These are phyloP conservation scores for Clupea harengus DNA, from an alignment of 2,113 vertebrate genomes.

Conservation along the genomic window DNA sequence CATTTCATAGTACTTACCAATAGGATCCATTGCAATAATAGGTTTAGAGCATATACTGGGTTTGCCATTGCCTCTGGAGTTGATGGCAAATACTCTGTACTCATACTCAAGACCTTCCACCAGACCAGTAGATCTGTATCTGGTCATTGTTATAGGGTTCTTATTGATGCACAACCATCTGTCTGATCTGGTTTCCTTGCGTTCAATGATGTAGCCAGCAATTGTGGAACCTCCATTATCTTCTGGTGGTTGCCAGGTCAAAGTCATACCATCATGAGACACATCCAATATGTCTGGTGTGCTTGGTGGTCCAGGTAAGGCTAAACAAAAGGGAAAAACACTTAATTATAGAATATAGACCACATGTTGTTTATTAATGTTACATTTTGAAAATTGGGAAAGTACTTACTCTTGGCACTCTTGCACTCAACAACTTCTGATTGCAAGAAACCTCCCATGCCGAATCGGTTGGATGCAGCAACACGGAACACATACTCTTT, in stretches of 20 bases:
- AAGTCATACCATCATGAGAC: conserved; percentile 94
- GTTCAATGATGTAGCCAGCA: conserved; percentile 92
- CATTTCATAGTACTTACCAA: conserved; percentile 74
- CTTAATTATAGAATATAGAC: neutral
- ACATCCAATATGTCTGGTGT: conserved; percentile 88
- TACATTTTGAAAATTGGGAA: neutral
- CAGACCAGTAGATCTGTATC: conserved; percentile 92
- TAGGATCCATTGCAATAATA: conserved; percentile 91
- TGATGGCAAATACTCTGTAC: conserved; percentile 90
- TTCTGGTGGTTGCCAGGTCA: conserved; percentile 90
- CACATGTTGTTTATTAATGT: neutral
- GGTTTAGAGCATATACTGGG: conserved; percentile 86
- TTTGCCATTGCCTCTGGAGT: conserved; percentile 90
- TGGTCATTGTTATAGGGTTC: conserved; percentile 94
- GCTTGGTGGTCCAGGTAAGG: conserved; percentile 87
- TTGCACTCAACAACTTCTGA: conserved; percentile 95
- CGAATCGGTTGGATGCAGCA: conserved; percentile 95
- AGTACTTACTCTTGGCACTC: conserved; percentile 89
- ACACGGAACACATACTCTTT: conserved; percentile 97
- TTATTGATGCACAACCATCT: conserved; percentile 93
- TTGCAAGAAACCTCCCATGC: conserved; percentile 89
- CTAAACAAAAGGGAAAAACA: conserved; percentile 62
- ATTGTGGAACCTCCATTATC: conserved; percentile 88
- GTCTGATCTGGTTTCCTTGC: conserved; percentile 90
- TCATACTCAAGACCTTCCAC: conserved; percentile 95